Conservation (phyloP, 53 echinoderm and acorn worm genomes). For the Paelopatides confundens region DNA sequence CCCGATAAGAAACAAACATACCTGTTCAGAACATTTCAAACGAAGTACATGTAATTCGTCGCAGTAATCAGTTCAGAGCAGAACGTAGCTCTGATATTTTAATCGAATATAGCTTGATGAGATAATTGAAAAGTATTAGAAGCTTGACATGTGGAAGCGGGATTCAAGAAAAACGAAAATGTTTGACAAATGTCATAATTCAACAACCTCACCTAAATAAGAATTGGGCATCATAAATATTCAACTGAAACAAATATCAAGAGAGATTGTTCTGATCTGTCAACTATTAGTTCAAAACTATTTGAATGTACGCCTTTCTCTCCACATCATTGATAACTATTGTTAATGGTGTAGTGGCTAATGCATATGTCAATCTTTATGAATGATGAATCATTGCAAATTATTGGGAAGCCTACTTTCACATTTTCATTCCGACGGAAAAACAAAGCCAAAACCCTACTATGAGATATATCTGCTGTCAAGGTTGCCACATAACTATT, state of each 20-base stretch:
- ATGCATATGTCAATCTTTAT: conserved; percentile 49
- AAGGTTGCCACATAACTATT: conserved; percentile 42
- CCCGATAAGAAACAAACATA: conserved; percentile 51
- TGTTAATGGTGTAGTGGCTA: conserved; percentile 57
- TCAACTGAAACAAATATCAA: conserved; percentile 32
- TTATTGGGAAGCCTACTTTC: conserved; percentile 43
- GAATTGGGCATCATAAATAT: conserved; percentile 61
- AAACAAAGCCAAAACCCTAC: conserved; percentile 32
- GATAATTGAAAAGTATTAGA: conserved; percentile 43
- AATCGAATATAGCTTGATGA: conserved; percentile 62
- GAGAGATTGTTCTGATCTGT: conserved; percentile 41
- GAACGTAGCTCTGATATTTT: conserved; percentile 48
- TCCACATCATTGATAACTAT: conserved; percentile 44
- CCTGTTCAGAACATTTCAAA: conserved; percentile 14
- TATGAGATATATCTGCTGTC: neutral
- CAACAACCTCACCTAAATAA: conserved; percentile 45
- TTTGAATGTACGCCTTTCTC: conserved; percentile 43
- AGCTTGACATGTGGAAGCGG: conserved; percentile 56
- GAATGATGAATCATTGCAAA: conserved; percentile 32
- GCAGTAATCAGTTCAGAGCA: conserved; percentile 49
- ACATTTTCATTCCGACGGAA: neutral
- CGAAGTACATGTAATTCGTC: conserved; percentile 49
- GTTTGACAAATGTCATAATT: conserved; percentile 69
- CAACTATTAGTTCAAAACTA: conserved; percentile 22
- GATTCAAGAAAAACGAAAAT: conserved; percentile 46